These are phyloP conservation scores for Dendrocincla fuliginosa DNA, from an alignment of 2,797 vertebrate species.

Conservation along the genomic window DNA sequence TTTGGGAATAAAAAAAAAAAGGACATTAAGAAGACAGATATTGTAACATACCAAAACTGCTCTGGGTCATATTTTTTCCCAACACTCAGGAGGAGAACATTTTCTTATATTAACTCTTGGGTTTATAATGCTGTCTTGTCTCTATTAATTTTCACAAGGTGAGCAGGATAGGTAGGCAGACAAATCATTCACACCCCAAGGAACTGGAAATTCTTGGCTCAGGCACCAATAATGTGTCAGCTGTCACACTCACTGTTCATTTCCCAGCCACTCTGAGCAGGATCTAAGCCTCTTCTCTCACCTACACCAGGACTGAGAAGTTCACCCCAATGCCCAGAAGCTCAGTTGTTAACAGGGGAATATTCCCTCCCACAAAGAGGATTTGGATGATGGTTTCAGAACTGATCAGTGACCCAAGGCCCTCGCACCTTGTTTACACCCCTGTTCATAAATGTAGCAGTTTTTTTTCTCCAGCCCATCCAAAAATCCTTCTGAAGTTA, in stretches of 20 bases:
- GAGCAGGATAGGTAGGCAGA: not conserved
- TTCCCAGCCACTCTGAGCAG: not conserved
- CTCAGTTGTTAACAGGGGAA: not conserved
- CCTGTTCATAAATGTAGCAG: fast-evolving
- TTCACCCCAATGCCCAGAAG: not conserved
- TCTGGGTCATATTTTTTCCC: not conserved
- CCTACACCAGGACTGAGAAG: not conserved
- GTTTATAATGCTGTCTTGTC: not conserved
- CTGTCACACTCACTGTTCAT: not conserved
- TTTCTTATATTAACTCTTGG: not conserved
- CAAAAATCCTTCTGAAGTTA: not conserved
- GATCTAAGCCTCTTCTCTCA: not conserved
- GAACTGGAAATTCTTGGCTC: not conserved
- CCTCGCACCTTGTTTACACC: not conserved
- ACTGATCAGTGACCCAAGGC: no score
- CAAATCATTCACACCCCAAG: not conserved
- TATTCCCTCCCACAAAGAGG: not conserved
- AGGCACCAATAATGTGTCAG: not conserved
- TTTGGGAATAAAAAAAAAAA: not conserved
- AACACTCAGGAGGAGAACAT: not conserved
- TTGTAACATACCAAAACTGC: not conserved
- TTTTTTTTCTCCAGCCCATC: not conserved
- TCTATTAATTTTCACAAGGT: not conserved
- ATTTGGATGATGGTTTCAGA: not conserved
- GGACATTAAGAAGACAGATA: not conserved